phyloP scores from a whole-genome alignment of 2,888 invertebrate genomes.

The Caradrina clavipalpis region DNA sequence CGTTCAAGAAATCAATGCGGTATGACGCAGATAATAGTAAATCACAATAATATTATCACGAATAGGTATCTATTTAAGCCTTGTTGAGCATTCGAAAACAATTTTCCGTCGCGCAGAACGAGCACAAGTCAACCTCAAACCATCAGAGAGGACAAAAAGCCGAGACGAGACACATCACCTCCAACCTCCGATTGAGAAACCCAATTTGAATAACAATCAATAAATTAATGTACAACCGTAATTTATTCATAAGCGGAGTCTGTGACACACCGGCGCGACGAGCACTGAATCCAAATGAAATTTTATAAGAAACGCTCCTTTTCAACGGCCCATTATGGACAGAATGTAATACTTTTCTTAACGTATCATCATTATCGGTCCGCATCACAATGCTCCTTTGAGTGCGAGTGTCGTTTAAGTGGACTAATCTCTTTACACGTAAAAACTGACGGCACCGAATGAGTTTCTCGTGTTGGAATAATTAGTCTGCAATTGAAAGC shows the following conservation, averaged over 20 bases:
- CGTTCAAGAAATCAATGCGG: conserved; percentile 72
- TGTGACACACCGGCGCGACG: conserved; percentile 85
- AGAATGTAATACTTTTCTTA: conserved; percentile 88
- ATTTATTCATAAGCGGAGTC: conserved; percentile 87
- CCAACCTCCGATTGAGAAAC: conserved; percentile 90
- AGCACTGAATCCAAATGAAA: conserved; percentile 88
- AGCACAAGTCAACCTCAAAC: conserved; percentile 81
- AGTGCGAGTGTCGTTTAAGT: conserved; percentile 84
- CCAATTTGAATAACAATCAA: conserved; percentile 91
- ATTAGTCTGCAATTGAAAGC: conserved; percentile 91
- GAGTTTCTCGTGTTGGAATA: conserved; percentile 90
- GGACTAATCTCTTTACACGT: conserved; percentile 90
- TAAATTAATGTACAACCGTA: conserved; percentile 89
- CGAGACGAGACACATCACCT: conserved; percentile 86
- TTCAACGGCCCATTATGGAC: conserved; percentile 84
- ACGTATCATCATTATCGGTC: conserved; percentile 88
- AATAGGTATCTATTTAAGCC: conserved; percentile 69
- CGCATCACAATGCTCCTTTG: conserved; percentile 85
- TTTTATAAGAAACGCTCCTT: conserved; percentile 88
- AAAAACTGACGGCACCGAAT: conserved; percentile 88
- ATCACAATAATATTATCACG: conserved; percentile 68
- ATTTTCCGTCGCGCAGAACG: conserved; percentile 76
- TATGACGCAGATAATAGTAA: conserved; percentile 73
- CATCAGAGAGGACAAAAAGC: conserved; percentile 79
- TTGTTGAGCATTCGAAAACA: conserved; percentile 76